Evolutionary conservation across 2,797 vertebrate species (phyloP).

Genomic region (Threskiornis aethiopicus): DNA sequence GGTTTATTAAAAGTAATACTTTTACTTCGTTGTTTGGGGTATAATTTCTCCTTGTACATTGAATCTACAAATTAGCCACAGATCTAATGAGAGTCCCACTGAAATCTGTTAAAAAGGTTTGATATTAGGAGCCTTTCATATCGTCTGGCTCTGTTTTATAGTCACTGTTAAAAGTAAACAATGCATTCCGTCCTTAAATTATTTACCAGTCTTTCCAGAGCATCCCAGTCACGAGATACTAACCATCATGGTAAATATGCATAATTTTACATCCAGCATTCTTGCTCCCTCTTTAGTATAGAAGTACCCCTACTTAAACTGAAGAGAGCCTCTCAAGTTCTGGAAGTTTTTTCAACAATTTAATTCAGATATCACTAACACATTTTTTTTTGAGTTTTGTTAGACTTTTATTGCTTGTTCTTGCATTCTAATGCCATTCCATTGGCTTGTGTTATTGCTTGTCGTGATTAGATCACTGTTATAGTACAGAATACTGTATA

Average conservation of each 20-base stretch:
- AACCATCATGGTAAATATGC: background rate
- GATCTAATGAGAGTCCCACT: background rate
- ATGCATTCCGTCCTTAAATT: background rate
- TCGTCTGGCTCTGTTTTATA: background rate
- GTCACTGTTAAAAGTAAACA: background rate
- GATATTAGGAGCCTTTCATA: background rate
- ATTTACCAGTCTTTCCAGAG: background rate
- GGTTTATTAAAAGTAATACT: background rate
- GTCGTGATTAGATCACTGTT: background rate
- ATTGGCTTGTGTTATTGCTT: background rate
- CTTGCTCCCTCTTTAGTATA: background rate
- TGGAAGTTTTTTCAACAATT: background rate
- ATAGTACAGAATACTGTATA: background rate
- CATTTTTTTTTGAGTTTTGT: background rate
- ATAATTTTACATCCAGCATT: background rate
- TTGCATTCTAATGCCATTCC: background rate
- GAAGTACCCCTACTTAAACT: background rate
- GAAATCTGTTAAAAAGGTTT: background rate
- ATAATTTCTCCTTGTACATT: background rate
- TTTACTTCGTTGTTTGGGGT: background rate
- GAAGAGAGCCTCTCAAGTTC: background rate
- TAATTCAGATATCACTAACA: background rate
- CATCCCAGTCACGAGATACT: background rate
- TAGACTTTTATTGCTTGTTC: background rate
- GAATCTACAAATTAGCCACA: background rate